Evolutionary conservation across 2,797 vertebrate species (phyloP), one percentile per base, ranked within the genome.

Genomic region (Clamator glandarius): DNA sequence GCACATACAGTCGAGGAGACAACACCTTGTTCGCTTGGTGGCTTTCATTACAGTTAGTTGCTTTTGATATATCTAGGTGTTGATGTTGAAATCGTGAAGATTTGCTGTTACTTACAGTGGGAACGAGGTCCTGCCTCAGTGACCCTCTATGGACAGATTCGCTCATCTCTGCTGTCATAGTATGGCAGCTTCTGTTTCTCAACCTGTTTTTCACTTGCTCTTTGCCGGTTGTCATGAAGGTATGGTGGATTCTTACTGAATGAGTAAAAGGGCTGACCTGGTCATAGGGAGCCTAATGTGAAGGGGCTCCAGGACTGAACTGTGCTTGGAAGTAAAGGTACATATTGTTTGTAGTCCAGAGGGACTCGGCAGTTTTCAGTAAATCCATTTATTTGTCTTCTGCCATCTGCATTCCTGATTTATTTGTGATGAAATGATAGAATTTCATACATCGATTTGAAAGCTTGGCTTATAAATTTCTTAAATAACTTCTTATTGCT

Each of bases 161-260:
- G 12, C 59, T 73, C 35, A 28, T 76, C 28, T 79, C 50, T 85
- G 31, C 84, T 77, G 52, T 15, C 1, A 12, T 26, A 36, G 19
- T 29, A 3, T 3, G 69, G 18, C 33, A 88, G 9, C 44, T 44
- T 87, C 41, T 66, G 12, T 78, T 81, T 84, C 55, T 87, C 21
- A 12, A 2, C 20, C 20, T 55, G 17, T 48, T 85, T 85, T 70
- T 86, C 44, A 14, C 31, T 70, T 72, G 35, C 20, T 90, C 3
- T 0, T 48, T 89, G 28, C 39, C 9, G 0, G 1, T 78, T 87
- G 46, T 50, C 6, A 1, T 42, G 51, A 61, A 57, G 61, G 19
- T 51, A 36, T 0, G 0, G 33, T 44, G 57, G 17, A 25, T 61
- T 79, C 24, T n/a, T 94, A 77, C 23, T 0, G 1, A 54, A 41